These are phyloP conservation scores for Stomorhina lunata DNA, from an alignment of 2,888 invertebrate species.

Conservation along the genomic window DNA sequence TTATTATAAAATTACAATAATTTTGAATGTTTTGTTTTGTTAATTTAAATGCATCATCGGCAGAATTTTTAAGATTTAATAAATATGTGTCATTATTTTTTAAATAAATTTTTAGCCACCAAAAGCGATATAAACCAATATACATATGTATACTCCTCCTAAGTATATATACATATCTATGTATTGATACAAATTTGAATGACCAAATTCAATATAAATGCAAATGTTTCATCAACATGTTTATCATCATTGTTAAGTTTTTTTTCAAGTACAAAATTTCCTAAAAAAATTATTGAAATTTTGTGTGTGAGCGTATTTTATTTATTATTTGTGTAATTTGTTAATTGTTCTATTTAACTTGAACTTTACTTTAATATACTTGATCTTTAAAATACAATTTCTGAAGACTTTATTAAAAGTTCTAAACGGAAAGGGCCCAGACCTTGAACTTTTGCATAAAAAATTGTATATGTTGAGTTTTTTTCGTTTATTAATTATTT, in stretches of 20 bases:
- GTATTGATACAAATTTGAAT: no score
- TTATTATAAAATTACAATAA: neutral
- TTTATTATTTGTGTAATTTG: neutral
- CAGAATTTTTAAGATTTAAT: neutral
- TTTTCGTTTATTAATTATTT: neutral
- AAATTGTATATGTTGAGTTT: neutral
- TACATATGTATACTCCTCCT: neutral
- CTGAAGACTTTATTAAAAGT: conserved; percentile 1
- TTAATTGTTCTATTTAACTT: conserved; percentile 36
- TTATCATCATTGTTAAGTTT: neutral
- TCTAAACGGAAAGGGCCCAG: neutral
- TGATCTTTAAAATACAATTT: neutral
- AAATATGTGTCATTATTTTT: conserved; percentile 5
- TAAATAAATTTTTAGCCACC: neutral
- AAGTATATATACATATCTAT: neutral
- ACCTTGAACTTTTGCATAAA: conserved; percentile 27
- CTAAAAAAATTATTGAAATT: neutral
- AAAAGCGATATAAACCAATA: neutral
- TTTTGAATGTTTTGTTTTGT: conserved; percentile 6
- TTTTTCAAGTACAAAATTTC: neutral
- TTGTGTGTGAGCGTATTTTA: neutral
- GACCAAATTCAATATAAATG: no score
- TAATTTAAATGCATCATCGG: conserved; percentile 12
- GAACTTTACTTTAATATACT: conserved; percentile 21
- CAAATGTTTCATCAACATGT: neutral